phyloP scores from a whole-genome alignment of 1,140 invertebrate species.

The Solenopsis invicta region DNA sequence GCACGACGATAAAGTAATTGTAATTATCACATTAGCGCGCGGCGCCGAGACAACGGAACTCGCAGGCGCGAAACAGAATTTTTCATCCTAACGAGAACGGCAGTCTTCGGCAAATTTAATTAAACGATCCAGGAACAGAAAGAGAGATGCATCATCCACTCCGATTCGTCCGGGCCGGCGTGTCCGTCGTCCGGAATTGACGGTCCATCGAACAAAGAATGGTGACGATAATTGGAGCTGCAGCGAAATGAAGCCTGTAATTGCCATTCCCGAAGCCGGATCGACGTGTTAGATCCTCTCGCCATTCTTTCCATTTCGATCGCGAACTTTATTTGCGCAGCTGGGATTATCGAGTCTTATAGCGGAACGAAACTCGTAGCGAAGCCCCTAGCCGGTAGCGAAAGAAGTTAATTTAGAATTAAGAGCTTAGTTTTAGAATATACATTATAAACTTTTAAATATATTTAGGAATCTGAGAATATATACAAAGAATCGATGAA shows the following conservation, averaged over 20 bases:
- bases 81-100: conserved; percentile 73
- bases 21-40: conserved; percentile 74
- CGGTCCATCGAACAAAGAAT: conserved; percentile 66
- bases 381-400: background rate
- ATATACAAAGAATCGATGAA: background rate
- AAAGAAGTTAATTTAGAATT: conserved; percentile 11
- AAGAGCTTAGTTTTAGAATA: conserved; percentile 2
- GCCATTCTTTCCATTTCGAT: conserved; percentile 33
- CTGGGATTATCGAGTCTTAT: conserved; percentile 22
- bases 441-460: background rate
- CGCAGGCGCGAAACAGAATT: conserved; percentile 64
- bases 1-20: conserved; percentile 73
- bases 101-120: conserved; percentile 76
- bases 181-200: conserved; percentile 69
- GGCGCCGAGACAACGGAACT: conserved; percentile 13
- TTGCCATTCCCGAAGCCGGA: conserved; percentile 64
- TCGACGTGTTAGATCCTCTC: conserved; percentile 36
- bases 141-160: conserved; percentile 61
- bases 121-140: conserved; percentile 67
- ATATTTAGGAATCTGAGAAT: background rate
- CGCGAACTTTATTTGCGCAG: conserved; percentile 39
- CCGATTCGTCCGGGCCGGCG: background rate
- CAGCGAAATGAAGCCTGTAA: conserved; percentile 69
- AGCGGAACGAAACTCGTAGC: conserved; percentile 2
- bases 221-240: conserved; percentile 74